Evolutionary conservation across 2,113 vertebrate species (phyloP).

Genomic region (Eidolon helvum): DNA sequence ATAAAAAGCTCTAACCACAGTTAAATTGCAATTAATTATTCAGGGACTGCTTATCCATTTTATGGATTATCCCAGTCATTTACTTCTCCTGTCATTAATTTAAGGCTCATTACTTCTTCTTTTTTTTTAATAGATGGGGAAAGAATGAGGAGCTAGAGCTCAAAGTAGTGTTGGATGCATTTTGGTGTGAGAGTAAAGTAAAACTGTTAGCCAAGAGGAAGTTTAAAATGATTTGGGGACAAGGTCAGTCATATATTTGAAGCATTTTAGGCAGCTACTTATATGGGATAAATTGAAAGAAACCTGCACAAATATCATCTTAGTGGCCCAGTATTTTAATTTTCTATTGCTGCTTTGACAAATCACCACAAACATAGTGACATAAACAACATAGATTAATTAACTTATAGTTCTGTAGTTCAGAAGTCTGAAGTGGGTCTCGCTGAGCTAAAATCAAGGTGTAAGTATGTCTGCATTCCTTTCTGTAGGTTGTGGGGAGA

Average conservation of each 20-base stretch:
- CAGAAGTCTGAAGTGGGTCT: neutral
- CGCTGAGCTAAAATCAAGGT: neutral
- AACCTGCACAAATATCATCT: neutral
- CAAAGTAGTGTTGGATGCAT: neutral
- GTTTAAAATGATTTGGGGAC: neutral
- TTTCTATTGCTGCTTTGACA: neutral
- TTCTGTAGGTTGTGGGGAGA: neutral
- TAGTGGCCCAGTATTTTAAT: neutral
- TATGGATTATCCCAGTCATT: constrained; percentile 34
- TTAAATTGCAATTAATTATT: constrained; percentile 43
- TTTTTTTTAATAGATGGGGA: neutral
- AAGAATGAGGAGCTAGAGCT: neutral
- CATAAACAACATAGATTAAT: neutral
- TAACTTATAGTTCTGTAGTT: neutral
- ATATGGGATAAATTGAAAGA: neutral
- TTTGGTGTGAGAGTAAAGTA: neutral
- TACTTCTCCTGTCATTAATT: constrained; percentile 28
- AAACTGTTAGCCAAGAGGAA: neutral
- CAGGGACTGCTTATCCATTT: constrained; percentile 26
- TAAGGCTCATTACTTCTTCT: neutral
- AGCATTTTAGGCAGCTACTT: neutral
- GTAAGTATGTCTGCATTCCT: neutral
- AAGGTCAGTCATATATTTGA: neutral
- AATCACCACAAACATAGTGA: neutral
- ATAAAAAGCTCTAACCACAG: neutral